phyloP scores from a whole-genome alignment of 2,888 invertebrate species.

The Chymomyza fuscimana region DNA sequence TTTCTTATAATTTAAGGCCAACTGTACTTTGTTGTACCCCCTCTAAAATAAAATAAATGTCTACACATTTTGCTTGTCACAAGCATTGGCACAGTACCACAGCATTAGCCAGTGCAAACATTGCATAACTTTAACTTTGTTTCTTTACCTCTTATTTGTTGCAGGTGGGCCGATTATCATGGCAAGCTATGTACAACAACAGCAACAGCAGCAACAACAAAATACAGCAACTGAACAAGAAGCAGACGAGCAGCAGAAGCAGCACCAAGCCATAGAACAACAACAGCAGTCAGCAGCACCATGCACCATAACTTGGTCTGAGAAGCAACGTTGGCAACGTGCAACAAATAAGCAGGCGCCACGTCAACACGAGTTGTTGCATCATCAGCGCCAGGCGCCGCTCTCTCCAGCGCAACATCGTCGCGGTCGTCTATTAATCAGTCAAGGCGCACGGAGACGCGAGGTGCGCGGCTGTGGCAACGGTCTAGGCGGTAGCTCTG shows the following conservation, averaged over 20 bases:
- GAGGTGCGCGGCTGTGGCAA: slow-evolving; percentile 39
- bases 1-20: no score
- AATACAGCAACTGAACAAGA: slow-evolving; percentile 1
- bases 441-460: slow-evolving; percentile 29
- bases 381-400: slow-evolving; percentile 29
- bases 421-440: slow-evolving; percentile 31
- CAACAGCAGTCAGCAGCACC: neutral
- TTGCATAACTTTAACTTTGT: neutral
- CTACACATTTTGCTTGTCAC: no score
- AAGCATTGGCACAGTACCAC: no score
- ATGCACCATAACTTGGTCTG: neutral
- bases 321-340: neutral
- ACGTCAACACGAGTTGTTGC: slow-evolving; percentile 31
- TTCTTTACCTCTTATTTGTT: slow-evolving; percentile 20
- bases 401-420: slow-evolving; percentile 3
- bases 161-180: slow-evolving; percentile 79
- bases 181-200: slow-evolving; percentile 78
- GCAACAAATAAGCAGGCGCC: neutral
- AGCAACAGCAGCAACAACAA: slow-evolving; percentile 53
- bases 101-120: no score
- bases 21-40: no score
- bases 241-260: neutral
- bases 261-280: neutral
- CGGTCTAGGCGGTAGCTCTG: neutral
- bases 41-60: no score